Evolutionary conservation across 2,797 vertebrate genomes (phyloP), one percentile per base, ranked within the genome.

Genomic region (Kryptopterus vitreolus): DNA sequence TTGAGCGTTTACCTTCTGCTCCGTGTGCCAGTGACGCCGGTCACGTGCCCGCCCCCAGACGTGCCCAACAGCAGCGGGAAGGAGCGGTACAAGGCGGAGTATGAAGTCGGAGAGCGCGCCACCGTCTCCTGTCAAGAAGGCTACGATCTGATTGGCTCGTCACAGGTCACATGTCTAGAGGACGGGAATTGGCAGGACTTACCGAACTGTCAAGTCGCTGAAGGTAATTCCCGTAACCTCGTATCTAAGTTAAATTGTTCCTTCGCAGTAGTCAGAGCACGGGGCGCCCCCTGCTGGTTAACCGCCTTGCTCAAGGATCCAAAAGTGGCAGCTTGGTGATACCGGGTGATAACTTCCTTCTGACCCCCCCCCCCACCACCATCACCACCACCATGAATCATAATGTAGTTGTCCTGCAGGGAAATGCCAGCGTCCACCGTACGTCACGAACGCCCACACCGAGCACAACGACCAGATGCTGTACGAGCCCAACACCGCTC

Each of bases 361-460:
- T n/a, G n/a, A n/a, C n/a, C n/a, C n/a, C n/a, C n/a, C n/a, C n/a
- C n/a, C n/a, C n/a, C n/a, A n/a, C n/a, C n/a, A n/a, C n/a, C n/a
- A n/a, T n/a, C n/a, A n/a, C n/a, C n/a, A n/a, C n/a, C n/a, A n/a
- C n/a, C n/a, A n/a, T n/a, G n/a, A n/a, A n/a, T n/a, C n/a, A n/a
- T n/a, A n/a, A n/a, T n/a, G n/a, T n/a, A 26, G 65, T 53, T 50
- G 31, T 53, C 29, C 26, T 16, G 1, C 77, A 86, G 90, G 76
- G 48, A 59, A 59, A 15, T 94, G 93, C 58, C 79, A 71, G 0
- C 78, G 31, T 2, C 90, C 91, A 0, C 55, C 24, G 4, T 3
- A 6, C 3, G 3, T 66, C 75, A 74, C 75, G 68, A 77, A 87
- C 4, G 63, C 78, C 38, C 15, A 69, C 33, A 88, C 86, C 0